Conservation (phyloP, 2,888 invertebrate genomes). For the Caenorhabditis sp. region DNA sequence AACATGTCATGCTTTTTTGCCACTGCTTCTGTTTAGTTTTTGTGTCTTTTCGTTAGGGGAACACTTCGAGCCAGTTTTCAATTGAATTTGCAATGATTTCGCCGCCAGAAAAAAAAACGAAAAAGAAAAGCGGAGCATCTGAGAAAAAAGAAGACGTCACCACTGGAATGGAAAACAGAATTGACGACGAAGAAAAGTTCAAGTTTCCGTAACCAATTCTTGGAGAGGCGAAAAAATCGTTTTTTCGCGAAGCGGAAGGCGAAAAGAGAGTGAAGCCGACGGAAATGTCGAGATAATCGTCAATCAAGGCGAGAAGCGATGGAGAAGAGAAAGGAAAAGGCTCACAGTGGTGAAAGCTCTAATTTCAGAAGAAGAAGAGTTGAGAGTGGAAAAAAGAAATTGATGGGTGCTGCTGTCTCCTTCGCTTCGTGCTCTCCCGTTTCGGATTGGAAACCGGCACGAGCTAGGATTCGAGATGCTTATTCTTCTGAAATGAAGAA, state of each 20-base stretch:
- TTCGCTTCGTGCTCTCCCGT: slow-evolving; percentile 38
- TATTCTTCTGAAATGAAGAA: slow-evolving; percentile 27
- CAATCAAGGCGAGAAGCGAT: slow-evolving; percentile 56
- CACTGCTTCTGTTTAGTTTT: slow-evolving; percentile 21
- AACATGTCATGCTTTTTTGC: slow-evolving; percentile 43
- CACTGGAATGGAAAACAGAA: slow-evolving; percentile 28
- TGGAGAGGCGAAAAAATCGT: not conserved
- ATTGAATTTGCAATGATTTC: slow-evolving; percentile 67
- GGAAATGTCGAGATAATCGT: slow-evolving; percentile 64
- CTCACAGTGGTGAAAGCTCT: slow-evolving; percentile 46
- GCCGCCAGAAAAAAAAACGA: slow-evolving; percentile 28
- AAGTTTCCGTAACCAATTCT: slow-evolving; percentile 63
- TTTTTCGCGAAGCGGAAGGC: slow-evolving; percentile 21
- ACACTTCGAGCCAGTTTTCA: slow-evolving; percentile 58
- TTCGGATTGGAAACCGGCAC: slow-evolving; percentile 9
- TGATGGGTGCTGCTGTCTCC: slow-evolving; percentile 41
- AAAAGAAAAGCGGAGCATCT: slow-evolving; percentile 18
- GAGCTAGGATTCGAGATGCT: slow-evolving; percentile 5
- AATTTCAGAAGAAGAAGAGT: slow-evolving; percentile 56
- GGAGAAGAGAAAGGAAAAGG: slow-evolving; percentile 14
- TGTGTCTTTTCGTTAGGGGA: slow-evolving; percentile 32
- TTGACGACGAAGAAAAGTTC: slow-evolving; percentile 39
- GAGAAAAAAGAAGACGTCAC: slow-evolving; percentile 41
- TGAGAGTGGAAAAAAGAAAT: slow-evolving; percentile 39
- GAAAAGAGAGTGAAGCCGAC: slow-evolving; percentile 44